These are phyloP conservation scores for Chromobotia macracanthus DNA, from an alignment of 2,797 vertebrate species.

Conservation along the genomic window DNA sequence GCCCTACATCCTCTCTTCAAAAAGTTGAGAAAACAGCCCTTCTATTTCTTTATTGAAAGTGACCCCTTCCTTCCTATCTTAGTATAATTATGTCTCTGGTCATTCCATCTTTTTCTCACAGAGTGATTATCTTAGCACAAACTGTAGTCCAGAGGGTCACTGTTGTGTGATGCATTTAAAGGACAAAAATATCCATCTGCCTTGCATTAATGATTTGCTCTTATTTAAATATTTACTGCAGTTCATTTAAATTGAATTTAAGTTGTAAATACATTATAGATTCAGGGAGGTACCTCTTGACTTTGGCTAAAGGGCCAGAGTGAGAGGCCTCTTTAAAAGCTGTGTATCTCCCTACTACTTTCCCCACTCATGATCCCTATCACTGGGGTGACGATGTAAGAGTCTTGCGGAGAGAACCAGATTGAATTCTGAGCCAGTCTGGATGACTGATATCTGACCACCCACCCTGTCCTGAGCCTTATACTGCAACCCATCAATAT, in stretches of 20 bases:
- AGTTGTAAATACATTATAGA: slow-evolving; percentile 33
- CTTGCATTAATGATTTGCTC: background rate
- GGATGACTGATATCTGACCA: slow-evolving; percentile 74
- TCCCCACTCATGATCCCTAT: slow-evolving; percentile 66
- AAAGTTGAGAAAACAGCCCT: slow-evolving; percentile 55
- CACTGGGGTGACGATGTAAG: no score
- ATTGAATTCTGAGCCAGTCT: slow-evolving; percentile 71
- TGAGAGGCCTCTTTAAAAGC: slow-evolving; percentile 55
- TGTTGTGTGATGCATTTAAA: no score
- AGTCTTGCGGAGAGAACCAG: slow-evolving; percentile 67
- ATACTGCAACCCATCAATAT: slow-evolving; percentile 37
- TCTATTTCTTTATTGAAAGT: slow-evolving; percentile 46
- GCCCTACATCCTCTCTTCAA: slow-evolving; percentile 58
- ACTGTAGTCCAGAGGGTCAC: background rate
- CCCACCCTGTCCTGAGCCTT: slow-evolving; percentile 64
- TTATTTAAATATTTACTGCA: background rate
- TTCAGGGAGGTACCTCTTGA: slow-evolving; percentile 41
- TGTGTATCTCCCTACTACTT: slow-evolving; percentile 54
- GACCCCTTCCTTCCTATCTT: slow-evolving; percentile 40
- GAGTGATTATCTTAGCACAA: background rate
- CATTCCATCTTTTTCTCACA: slow-evolving; percentile 18
- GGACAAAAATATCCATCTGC: background rate
- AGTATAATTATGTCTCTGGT: slow-evolving; percentile 9
- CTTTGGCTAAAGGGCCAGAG: no score
- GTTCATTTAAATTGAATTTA: no score